Percentiles rank a stretch among this genome's conserved stretches.
phyloP scores from a whole-genome alignment of 2,113 vertebrate genomes.

The Cromileptes altivelis region DNA sequence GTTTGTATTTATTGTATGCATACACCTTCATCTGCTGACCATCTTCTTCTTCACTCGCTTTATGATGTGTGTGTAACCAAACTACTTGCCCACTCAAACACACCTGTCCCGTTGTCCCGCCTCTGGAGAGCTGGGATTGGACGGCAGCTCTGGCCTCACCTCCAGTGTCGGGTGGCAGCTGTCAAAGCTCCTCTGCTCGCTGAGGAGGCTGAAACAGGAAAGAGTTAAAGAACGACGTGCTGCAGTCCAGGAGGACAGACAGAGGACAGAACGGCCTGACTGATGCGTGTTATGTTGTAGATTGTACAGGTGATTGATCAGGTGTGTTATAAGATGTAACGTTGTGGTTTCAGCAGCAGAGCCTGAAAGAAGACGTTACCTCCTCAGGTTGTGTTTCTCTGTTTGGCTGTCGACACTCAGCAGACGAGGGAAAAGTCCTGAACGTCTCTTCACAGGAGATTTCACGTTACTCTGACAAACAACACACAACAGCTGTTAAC shows the following conservation, averaged over 20 bases:
- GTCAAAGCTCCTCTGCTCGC: conserved; percentile 90
- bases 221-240: not conserved
- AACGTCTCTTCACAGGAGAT: conserved; percentile 93
- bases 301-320: too few species aligned
- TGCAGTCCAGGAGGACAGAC: not conserved
- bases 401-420: conserved; percentile 91
- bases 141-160: conserved; percentile 90
- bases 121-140: conserved; percentile 96
- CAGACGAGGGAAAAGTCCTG: conserved; percentile 93
- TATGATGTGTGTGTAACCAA: too few species aligned
- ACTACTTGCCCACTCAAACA: not conserved
- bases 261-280: too few species aligned
- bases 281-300: too few species aligned
- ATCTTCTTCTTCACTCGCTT: not conserved
- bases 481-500: conserved; percentile 22
- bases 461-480: conserved; percentile 76
- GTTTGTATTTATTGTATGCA: too few species aligned
- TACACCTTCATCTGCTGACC: too few species aligned
- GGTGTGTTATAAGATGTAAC: not conserved
- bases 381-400: conserved; percentile 85
- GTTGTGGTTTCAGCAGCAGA: not conserved
- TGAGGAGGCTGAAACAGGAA: conserved; percentile 80
- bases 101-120: conserved; percentile 90
- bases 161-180: conserved; percentile 89
- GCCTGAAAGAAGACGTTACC: conserved; percentile 74